Conservation (phyloP, 2,797 vertebrate genomes). For the Odontamblyopus rebecca region DNA sequence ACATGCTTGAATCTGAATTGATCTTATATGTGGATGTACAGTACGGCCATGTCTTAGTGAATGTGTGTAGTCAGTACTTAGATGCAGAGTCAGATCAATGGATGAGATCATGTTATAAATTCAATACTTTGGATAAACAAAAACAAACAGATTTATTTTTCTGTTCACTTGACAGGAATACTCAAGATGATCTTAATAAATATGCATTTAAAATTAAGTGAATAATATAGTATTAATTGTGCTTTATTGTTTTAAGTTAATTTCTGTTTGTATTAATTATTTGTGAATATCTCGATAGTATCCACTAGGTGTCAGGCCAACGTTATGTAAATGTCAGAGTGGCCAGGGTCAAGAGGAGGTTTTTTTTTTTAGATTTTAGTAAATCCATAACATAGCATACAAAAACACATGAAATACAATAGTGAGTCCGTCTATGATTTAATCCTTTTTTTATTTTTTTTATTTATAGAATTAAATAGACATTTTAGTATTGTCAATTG, state of each 20-base stretch:
- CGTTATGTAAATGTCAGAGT: slow-evolving; percentile 52
- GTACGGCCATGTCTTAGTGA: background rate
- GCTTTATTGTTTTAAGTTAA: background rate
- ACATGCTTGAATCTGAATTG: background rate
- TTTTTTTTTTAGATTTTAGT: background rate
- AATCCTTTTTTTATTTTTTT: too few relatives aligned
- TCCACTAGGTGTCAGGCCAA: slow-evolving; percentile 81
- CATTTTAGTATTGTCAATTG: too few relatives aligned
- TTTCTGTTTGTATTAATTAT: background rate
- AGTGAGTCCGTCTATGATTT: background rate
- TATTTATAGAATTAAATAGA: too few relatives aligned
- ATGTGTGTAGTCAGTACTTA: background rate
- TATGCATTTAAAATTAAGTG: too few relatives aligned
- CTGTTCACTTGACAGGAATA: background rate
- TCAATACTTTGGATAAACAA: background rate
- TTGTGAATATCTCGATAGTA: slow-evolving; percentile 15
- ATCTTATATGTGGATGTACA: background rate
- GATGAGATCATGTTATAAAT: slow-evolving; percentile 1
- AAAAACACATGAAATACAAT: background rate
- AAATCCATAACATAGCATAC: background rate
- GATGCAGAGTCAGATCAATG: background rate
- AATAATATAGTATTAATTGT: background rate
- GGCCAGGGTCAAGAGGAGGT: slow-evolving; percentile 25
- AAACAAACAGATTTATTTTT: background rate
- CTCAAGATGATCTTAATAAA: background rate